Base-by-base conservation (phyloP, 2,113 vertebrate genomes). In the Dicrurus megarhynchus region DNA sequence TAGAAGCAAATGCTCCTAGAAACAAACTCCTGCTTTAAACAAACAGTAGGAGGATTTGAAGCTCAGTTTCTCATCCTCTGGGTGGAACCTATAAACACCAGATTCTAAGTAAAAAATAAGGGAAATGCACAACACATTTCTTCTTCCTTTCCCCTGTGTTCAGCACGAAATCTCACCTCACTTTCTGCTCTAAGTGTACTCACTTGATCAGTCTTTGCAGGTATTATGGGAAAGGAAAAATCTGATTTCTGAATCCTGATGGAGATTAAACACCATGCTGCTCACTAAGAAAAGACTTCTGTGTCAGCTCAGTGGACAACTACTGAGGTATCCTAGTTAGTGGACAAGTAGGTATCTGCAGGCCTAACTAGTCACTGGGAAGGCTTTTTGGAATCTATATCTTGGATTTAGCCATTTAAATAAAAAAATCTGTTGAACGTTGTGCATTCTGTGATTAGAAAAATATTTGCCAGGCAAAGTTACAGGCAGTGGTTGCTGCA, bases 41-140 rank as follows among this genome's bases (percentile, higher is more conserved):
- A 93, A 83, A 93, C 83, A 90, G 53, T 24, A 35, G 61, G 61
- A 83, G 61, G 87, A 85, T 95, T 73, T 96, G 75, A 61, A 83
- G 67, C 78, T 94, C 67, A 46, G 46, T 88, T 93, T 83, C 70
- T 88, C 63, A 65, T 87, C 22, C 67, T 90, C 65, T 3, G 16
- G 5, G 44, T 75, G 23, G 82, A 76, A 94, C 70, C 33, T 50
- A 49, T 60, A 79, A 89, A 82, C 49, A 90, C 28, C 57, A 61
- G 57, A 24, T 56, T 90, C 8, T 19, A 64, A 91, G 67, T 47
- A 21, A 91, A 94, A 93, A 44, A 59, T 37, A 52, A 75, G 10
- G 24, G 41, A 89, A 91, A 95, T 41, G 35, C 49, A 60, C 44
- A 76, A 44, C 57, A 65, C 0, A 0, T 64, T 95, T 79, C 47